phyloP scores from a whole-genome alignment of 2,888 invertebrate species.

The Eristalis intricaria region DNA sequence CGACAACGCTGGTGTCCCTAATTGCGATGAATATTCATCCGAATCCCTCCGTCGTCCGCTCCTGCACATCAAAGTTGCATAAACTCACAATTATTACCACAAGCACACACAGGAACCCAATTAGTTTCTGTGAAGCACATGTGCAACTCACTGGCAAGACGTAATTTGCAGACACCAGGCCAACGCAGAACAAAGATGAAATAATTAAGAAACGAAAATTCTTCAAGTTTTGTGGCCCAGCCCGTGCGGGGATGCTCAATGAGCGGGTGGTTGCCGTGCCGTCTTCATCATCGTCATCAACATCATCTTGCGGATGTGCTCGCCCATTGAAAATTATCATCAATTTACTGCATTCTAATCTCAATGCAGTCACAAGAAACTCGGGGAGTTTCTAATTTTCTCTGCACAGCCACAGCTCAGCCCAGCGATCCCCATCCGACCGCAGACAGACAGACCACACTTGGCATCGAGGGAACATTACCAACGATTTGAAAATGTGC shows the following conservation, averaged over 20 bases:
- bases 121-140: constrained; percentile 12
- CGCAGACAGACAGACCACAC: constrained; percentile 2
- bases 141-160: constrained; percentile 7
- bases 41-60: neutral
- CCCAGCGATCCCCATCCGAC: neutral
- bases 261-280: neutral
- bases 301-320: constrained; percentile 5
- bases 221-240: constrained; percentile 2
- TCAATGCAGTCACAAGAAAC: constrained; percentile 36
- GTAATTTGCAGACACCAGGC: constrained; percentile 3
- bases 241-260: neutral
- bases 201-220: constrained; percentile 56
- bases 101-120: neutral
- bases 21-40: constrained; percentile 48
- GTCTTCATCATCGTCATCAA: constrained; percentile 32
- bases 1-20: neutral
- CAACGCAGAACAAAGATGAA: constrained; percentile 24
- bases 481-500: constrained; percentile 48
- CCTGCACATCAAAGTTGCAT: constrained; percentile 7
- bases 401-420: neutral
- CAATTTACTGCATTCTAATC: constrained; percentile 65
- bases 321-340: constrained; percentile 43
- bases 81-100: constrained; percentile 9
- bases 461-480: constrained; percentile 48
- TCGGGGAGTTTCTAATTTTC: constrained; percentile 41